Evolutionary conservation across 2,797 vertebrate genomes (phyloP).

Genomic region (Stomatorhinus walkeri): DNA sequence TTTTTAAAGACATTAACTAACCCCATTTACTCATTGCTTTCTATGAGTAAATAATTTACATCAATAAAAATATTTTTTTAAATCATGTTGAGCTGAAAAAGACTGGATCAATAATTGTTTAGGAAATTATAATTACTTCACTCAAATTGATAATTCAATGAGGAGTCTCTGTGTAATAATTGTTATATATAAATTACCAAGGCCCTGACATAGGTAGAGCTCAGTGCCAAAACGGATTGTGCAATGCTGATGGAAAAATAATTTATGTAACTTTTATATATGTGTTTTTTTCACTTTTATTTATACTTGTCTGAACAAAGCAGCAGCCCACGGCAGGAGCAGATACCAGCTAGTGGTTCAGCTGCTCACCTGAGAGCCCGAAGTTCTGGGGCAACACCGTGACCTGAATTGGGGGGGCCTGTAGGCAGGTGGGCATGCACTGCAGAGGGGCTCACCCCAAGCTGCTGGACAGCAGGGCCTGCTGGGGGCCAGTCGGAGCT

Average conservation of each 20-base stretch:
- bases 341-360: background rate
- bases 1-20: background rate
- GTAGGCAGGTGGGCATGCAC: background rate
- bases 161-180: constrained; percentile 29
- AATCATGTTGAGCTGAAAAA: background rate
- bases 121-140: background rate
- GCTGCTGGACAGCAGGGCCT: background rate
- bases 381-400: background rate
- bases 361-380: background rate
- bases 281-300: constrained; percentile 26
- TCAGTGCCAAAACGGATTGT: constrained; percentile 38
- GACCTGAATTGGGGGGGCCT: background rate
- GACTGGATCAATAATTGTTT: background rate
- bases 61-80: background rate
- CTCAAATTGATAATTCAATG: background rate
- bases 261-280: constrained; percentile 38
- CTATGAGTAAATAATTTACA: background rate
- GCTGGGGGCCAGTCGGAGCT: background rate
- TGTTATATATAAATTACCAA: constrained; percentile 34
- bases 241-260: constrained; percentile 31
- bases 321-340: background rate
- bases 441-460: background rate
- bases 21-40: background rate
- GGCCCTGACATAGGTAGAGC: constrained; percentile 40
- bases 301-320: constrained; percentile 9